These are phyloP conservation scores for Drosophila persimilis DNA, from an alignment of 1,140 invertebrate species.

Conservation along the genomic window DNA sequence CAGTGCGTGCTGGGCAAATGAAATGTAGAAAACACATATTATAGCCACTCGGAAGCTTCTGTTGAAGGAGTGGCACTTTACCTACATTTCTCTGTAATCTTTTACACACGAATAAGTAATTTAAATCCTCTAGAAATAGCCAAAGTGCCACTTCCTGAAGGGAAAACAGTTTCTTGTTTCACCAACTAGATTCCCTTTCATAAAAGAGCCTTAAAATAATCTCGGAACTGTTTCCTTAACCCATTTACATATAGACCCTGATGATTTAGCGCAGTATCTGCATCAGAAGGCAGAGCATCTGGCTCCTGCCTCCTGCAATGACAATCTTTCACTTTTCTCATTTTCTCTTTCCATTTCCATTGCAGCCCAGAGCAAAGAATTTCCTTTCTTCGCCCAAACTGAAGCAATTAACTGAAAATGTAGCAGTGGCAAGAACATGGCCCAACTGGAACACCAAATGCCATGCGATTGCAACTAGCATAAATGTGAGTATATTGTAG, in stretches of 20 bases:
- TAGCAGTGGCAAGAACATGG: conserved; percentile 73
- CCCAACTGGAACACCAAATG: conserved; percentile 79
- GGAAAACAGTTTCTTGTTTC: not conserved
- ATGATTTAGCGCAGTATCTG: no score
- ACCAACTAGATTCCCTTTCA: no score
- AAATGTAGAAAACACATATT: no score
- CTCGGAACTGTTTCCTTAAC: no score
- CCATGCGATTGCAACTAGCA: conserved; percentile 76
- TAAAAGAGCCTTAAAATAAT: no score
- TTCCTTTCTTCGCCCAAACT: conserved; percentile 59
- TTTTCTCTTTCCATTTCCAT: conserved; percentile 38
- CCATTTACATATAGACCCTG: no score
- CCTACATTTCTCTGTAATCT: no score
- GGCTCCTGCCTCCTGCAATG: not conserved
- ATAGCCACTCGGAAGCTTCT: not conserved
- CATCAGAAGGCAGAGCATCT: not conserved
- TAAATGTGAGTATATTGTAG: conserved; percentile 67
- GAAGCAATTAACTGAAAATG: conserved; percentile 80
- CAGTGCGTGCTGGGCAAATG: not conserved
- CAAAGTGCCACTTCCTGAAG: not conserved
- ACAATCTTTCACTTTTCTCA: conserved; percentile 19
- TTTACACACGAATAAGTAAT: no score
- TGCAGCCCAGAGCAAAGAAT: conserved; percentile 66
- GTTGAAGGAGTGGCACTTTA: not conserved
- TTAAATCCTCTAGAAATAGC: no score